phyloP scores from a whole-genome alignment of 2,888 invertebrate genomes.

The Oligia fasciuncula region DNA sequence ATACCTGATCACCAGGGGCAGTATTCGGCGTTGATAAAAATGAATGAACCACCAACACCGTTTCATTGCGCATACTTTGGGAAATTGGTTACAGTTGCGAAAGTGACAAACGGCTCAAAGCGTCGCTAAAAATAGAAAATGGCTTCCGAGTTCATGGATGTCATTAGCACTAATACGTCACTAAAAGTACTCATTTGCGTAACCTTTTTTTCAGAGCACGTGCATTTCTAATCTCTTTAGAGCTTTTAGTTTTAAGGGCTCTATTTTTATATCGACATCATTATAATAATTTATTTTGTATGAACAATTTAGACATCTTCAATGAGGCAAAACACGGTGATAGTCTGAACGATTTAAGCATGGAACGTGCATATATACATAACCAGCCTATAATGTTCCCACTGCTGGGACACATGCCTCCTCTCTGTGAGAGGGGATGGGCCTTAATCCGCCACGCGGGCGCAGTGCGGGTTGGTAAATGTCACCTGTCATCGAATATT shows the following conservation, averaged over 20 bases:
- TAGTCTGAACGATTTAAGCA: neutral
- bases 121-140: slow-evolving; percentile 68
- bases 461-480: neutral
- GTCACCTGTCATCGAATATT: neutral
- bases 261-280: neutral
- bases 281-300: neutral
- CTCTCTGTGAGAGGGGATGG: neutral
- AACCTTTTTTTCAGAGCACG: slow-evolving; percentile 1
- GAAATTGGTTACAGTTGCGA: slow-evolving; percentile 42
- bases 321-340: neutral
- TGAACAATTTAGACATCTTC: neutral
- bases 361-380: too few relatives aligned
- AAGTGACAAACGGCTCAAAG: slow-evolving; percentile 47
- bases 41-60: neutral
- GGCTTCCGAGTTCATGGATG: slow-evolving; percentile 77
- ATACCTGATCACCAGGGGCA: neutral
- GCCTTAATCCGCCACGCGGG: neutral
- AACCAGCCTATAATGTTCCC: neutral
- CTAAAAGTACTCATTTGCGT: slow-evolving; percentile 42
- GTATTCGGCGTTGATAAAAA: neutral
- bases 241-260: neutral
- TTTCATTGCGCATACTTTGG: neutral
- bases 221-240: slow-evolving; percentile 22
- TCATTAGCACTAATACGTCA: slow-evolving; percentile 67
- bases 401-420: neutral